Conservation (phyloP, 2,797 vertebrate species). For the Oreochromis mossambicus region DNA sequence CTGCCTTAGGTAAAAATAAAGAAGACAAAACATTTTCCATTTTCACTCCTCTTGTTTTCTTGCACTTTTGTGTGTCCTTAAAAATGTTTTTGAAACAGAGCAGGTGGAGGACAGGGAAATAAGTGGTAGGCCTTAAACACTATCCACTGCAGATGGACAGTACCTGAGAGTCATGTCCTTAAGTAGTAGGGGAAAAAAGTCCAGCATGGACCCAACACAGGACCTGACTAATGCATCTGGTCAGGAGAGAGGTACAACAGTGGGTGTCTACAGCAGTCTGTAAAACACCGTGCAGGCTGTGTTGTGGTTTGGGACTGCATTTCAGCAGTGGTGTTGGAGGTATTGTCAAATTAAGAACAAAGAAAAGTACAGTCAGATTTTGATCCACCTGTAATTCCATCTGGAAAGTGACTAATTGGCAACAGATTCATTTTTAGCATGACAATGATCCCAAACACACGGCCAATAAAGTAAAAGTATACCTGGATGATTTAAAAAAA, state of each 20-base stretch:
- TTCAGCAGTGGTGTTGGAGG: background rate
- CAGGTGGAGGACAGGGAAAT: background rate
- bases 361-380: background rate
- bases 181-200: background rate
- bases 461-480: background rate
- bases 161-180: background rate
- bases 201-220: background rate
- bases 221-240: background rate
- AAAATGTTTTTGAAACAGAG: background rate
- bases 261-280: background rate
- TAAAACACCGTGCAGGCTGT: background rate
- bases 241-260: background rate
- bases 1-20: slow-evolving; percentile 71
- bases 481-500: background rate
- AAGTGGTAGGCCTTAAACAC: background rate
- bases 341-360: background rate
- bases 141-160: background rate
- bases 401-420: background rate
- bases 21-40: background rate
- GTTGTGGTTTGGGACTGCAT: background rate
- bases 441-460: background rate
- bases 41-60: background rate
- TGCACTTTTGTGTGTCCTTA: background rate
- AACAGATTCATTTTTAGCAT: background rate
- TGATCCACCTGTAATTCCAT: background rate